Percentiles rank a stretch among this genome's conserved stretches.
Conservation (phyloP, 2,113 vertebrate genomes). For the Pelecanus crispus region DNA sequence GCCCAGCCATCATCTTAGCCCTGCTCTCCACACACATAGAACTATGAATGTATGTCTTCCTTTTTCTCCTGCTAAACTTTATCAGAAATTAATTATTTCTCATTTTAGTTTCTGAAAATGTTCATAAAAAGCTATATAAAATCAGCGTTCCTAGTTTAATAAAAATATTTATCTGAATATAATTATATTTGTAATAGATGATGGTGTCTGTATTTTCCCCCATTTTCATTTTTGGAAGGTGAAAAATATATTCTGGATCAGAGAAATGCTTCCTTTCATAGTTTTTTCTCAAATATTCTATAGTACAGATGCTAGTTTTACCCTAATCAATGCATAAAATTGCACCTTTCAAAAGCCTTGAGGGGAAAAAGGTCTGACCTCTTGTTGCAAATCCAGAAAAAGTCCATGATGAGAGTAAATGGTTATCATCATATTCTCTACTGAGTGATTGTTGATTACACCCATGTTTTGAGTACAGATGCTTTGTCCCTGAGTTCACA, state of each 20-base stretch:
- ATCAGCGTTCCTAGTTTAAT: slow-evolving; percentile 26
- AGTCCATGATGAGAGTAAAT: not conserved
- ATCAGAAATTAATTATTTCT: slow-evolving; percentile 21
- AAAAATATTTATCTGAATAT: not conserved
- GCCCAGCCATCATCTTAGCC: not conserved
- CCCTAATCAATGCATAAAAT: not conserved
- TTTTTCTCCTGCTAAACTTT: not conserved
- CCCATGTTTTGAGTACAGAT: not conserved
- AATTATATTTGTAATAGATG: slow-evolving; percentile 16
- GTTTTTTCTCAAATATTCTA: not conserved
- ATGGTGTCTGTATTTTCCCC: not conserved
- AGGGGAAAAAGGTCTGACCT: not conserved
- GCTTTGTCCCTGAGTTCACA: not conserved
- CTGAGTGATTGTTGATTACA: not conserved
- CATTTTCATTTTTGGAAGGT: not conserved
- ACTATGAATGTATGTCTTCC: not conserved
- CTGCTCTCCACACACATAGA: not conserved
- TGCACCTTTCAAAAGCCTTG: not conserved
- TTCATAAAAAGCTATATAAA: slow-evolving; percentile 26
- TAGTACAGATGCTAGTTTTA: not conserved
- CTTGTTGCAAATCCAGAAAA: not conserved
- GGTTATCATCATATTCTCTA: not conserved
- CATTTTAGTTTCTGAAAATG: slow-evolving; percentile 32
- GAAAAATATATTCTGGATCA: not conserved
- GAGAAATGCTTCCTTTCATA: not conserved